phyloP scores from a whole-genome alignment of 2,113 vertebrate species.

The Falcunculus frontatus region DNA sequence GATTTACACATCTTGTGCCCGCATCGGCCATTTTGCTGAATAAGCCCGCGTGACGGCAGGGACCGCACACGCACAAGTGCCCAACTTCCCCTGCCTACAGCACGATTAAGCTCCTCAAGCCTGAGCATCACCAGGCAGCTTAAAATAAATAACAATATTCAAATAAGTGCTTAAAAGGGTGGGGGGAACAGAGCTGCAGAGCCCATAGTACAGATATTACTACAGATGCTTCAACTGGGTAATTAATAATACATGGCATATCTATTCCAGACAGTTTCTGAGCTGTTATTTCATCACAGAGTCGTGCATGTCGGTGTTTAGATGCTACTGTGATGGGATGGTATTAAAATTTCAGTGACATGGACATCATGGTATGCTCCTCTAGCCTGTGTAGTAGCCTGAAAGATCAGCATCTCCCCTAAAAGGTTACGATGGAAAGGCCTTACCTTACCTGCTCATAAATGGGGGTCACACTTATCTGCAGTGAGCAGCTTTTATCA shows the following conservation, averaged over 20 bases:
- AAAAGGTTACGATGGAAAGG: neutral
- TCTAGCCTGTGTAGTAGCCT: neutral
- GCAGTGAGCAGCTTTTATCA: neutral
- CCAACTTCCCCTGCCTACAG: neutral
- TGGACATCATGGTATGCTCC: neutral
- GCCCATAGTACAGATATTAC: neutral
- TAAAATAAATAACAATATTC: neutral
- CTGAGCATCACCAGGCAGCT: neutral
- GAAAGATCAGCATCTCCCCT: neutral
- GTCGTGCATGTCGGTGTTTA: neutral
- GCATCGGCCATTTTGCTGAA: constrained; percentile 16
- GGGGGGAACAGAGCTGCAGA: neutral
- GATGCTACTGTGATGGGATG: neutral
- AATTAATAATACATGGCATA: neutral
- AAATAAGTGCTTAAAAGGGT: neutral
- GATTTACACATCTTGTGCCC: constrained; percentile 29
- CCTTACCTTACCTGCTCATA: neutral
- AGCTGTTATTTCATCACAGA: neutral
- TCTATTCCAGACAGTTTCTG: neutral
- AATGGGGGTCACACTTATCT: neutral
- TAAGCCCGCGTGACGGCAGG: neutral
- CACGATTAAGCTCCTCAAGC: neutral
- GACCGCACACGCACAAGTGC: neutral
- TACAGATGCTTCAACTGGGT: neutral
- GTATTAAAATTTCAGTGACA: neutral